Evolutionary conservation across 2,797 vertebrate species (phyloP).

Genomic region (Peromyscus eremicus): DNA sequence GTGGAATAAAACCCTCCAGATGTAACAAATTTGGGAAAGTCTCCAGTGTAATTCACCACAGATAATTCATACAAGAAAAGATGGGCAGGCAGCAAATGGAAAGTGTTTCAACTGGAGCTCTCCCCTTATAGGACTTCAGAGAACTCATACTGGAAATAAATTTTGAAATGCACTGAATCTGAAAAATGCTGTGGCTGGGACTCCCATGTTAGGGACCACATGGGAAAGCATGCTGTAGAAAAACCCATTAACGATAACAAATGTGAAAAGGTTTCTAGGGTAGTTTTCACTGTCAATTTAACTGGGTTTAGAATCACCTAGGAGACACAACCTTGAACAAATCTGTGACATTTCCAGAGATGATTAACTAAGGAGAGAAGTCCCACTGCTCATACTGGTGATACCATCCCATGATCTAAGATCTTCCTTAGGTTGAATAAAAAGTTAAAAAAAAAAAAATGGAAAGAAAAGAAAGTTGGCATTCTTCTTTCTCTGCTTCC

Average conservation of each 20-base stretch:
- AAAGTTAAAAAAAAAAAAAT: neutral
- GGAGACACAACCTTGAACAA: neutral
- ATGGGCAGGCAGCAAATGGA: neutral
- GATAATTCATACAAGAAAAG: neutral
- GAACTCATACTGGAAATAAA: neutral
- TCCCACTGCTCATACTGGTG: fast-evolving
- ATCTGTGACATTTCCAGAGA: neutral
- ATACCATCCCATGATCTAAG: neutral
- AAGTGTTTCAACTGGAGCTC: too few relatives aligned
- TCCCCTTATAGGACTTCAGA: neutral
- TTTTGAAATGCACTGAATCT: neutral
- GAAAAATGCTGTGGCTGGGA: neutral
- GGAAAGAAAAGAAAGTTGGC: neutral
- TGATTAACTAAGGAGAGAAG: neutral
- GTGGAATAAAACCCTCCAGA: neutral
- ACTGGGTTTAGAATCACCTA: neutral
- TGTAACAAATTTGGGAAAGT: neutral
- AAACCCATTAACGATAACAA: neutral
- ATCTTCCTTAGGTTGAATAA: too few relatives aligned
- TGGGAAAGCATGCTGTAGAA: neutral
- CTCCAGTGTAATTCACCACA: neutral
- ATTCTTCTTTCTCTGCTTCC: neutral
- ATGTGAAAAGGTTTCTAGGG: neutral
- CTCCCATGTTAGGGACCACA: neutral
- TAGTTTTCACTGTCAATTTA: neutral